phyloP scores from a whole-genome alignment of 2,113 vertebrate species.

The Mesembrinibis cayennensis region DNA sequence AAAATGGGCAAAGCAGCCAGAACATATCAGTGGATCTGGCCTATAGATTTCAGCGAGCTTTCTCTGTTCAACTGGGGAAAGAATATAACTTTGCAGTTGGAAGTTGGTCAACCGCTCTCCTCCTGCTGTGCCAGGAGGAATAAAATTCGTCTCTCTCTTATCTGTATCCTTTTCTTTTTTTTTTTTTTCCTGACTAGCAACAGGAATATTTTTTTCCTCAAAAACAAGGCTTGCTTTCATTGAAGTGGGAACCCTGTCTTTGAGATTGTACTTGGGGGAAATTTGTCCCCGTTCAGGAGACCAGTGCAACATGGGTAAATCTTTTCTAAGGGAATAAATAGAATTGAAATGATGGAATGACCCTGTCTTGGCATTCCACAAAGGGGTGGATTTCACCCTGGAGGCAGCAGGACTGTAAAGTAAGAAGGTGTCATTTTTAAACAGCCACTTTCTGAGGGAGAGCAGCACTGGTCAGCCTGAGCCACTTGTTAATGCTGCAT shows the following conservation, averaged over 20 bases:
- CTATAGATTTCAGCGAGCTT: constrained; percentile 1
- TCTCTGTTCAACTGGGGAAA: not conserved
- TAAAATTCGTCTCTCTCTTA: not conserved
- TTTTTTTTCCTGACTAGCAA: not conserved
- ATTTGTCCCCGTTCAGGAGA: not conserved
- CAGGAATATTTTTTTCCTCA: not conserved
- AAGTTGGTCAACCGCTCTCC: not conserved
- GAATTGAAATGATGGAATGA: not conserved
- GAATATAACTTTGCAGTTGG: not conserved
- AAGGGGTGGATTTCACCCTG: not conserved
- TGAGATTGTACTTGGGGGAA: not conserved
- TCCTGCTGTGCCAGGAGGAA: not conserved
- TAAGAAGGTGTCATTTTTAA: not conserved
- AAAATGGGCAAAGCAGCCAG: constrained; percentile 5
- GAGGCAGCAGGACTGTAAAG: not conserved
- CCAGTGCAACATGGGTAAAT: not conserved
- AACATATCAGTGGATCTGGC: not conserved
- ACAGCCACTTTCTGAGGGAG: not conserved
- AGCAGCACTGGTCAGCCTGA: not conserved
- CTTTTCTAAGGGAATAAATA: not conserved
- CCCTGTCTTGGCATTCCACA: not conserved
- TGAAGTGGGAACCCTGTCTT: not conserved
- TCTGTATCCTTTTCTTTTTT: not conserved
- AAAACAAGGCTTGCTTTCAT: not conserved
- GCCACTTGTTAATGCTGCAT: not conserved